phyloP scores from a whole-genome alignment of 2,113 vertebrate species.

The Semnornis frantzii region DNA sequence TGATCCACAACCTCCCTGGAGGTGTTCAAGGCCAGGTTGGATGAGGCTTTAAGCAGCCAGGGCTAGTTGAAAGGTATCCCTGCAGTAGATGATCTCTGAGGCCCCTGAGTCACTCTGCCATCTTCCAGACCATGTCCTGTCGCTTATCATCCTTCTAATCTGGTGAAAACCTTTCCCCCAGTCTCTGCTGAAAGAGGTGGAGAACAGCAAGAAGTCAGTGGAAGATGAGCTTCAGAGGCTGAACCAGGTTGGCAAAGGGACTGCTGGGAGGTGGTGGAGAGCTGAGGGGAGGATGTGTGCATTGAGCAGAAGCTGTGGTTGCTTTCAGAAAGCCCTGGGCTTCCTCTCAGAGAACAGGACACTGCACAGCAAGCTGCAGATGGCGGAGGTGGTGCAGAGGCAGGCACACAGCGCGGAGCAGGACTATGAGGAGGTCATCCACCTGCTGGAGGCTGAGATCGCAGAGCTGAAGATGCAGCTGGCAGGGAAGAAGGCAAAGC shows the following conservation, averaged over 20 bases:
- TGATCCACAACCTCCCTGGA: too few relatives aligned
- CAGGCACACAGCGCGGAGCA: slow-evolving; percentile 83
- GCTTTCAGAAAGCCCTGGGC: slow-evolving; percentile 79
- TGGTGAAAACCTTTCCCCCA: slow-evolving; percentile 16
- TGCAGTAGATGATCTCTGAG: too few relatives aligned
- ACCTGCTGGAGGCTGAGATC: slow-evolving; percentile 89
- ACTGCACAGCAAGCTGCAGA: slow-evolving; percentile 83
- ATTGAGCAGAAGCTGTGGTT: background rate
- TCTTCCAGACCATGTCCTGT: background rate
- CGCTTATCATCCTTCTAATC: background rate
- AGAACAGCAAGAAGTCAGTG: slow-evolving; percentile 82
- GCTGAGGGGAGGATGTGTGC: background rate
- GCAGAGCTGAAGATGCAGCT: slow-evolving; percentile 87
- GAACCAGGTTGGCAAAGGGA: slow-evolving; percentile 78
- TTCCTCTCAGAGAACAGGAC: slow-evolving; percentile 83
- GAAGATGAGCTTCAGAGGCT: slow-evolving; percentile 87
- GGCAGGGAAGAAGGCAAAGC: slow-evolving; percentile 68
- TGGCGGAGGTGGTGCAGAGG: slow-evolving; percentile 73
- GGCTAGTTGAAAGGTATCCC: too few relatives aligned
- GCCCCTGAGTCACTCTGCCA: too few relatives aligned
- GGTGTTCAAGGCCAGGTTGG: too few relatives aligned
- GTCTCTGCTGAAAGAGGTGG: slow-evolving; percentile 84
- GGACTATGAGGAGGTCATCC: slow-evolving; percentile 92
- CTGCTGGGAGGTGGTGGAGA: background rate
- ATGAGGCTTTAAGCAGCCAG: too few relatives aligned